Conservation (phyloP, 37 sponge, comb jelly and placozoan species). For the Eunapius fragilis region DNA sequence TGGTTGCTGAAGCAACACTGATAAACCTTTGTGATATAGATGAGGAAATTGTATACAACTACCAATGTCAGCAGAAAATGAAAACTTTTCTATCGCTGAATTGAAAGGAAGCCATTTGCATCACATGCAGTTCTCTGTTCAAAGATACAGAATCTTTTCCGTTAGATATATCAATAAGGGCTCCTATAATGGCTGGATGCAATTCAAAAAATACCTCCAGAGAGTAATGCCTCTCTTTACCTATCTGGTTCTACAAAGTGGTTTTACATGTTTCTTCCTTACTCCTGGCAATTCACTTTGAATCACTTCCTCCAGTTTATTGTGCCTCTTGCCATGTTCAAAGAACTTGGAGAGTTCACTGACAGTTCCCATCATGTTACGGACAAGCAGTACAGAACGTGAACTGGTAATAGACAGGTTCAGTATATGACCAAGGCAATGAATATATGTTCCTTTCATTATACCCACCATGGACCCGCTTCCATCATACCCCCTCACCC, state of each 20-base stretch:
- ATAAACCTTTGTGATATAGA: slow-evolving; percentile 1
- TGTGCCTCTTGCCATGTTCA: slow-evolving; percentile 56
- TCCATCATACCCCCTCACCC: too few species aligned
- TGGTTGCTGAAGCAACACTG: not conserved
- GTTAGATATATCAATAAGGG: slow-evolving; percentile 18
- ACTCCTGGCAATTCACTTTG: slow-evolving; percentile 13
- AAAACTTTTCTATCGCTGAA: slow-evolving; percentile 37
- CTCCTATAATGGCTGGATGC: too few species aligned
- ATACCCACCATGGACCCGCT: too few species aligned
- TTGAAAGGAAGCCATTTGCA: slow-evolving; percentile 45
- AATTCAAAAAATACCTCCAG: too few species aligned
- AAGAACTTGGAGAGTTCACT: slow-evolving; percentile 37
- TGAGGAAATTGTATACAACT: slow-evolving; percentile 8
- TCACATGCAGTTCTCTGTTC: slow-evolving; percentile 35
- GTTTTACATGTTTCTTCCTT: slow-evolving; percentile 37
- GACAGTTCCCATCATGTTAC: slow-evolving; percentile 62
- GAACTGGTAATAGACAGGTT: too few species aligned
- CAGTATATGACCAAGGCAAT: too few species aligned
- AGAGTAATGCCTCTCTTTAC: too few species aligned
- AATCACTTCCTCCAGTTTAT: slow-evolving; percentile 39
- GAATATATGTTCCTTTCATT: too few species aligned
- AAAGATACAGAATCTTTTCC: slow-evolving; percentile 43
- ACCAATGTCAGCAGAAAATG: slow-evolving; percentile 4
- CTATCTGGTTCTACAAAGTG: too few species aligned
- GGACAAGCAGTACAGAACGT: slow-evolving; percentile 29